phyloP scores from a whole-genome alignment of 2,113 vertebrate genomes.

The Halcyon malimbica region DNA sequence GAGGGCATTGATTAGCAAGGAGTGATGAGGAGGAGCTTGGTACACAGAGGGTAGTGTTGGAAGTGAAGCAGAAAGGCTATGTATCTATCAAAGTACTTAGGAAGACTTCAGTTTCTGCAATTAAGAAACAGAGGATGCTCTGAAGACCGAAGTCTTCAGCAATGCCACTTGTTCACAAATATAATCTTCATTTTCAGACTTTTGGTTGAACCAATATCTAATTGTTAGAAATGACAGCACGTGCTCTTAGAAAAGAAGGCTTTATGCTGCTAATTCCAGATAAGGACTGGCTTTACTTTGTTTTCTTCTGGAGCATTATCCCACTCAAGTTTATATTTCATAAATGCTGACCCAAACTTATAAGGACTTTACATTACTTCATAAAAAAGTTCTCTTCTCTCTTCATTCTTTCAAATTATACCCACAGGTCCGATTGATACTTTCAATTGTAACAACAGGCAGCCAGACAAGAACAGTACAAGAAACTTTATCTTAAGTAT shows the following conservation, averaged over 20 bases:
- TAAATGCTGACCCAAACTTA: constrained; percentile 20
- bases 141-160: neutral
- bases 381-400: neutral
- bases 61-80: neutral
- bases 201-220: neutral
- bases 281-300: neutral
- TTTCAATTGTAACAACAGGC: neutral
- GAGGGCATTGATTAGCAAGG: neutral
- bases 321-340: neutral
- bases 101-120: neutral
- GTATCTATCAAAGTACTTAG: rapidly evolving
- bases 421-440: constrained; percentile 19
- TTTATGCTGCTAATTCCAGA: neutral
- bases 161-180: neutral
- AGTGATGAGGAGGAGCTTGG: neutral
- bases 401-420: neutral
- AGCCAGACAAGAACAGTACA: neutral
- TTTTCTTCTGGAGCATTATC: neutral
- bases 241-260: neutral
- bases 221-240: neutral
- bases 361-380: neutral
- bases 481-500: constrained; percentile 55
- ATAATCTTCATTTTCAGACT: neutral
- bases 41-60: neutral
- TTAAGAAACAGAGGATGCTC: neutral